A percentile compares a stretch with the other conserved stretches of the same genome.
Conservation (phyloP, 92 coral and sea anemone species). For the Meandrina meandrites region DNA sequence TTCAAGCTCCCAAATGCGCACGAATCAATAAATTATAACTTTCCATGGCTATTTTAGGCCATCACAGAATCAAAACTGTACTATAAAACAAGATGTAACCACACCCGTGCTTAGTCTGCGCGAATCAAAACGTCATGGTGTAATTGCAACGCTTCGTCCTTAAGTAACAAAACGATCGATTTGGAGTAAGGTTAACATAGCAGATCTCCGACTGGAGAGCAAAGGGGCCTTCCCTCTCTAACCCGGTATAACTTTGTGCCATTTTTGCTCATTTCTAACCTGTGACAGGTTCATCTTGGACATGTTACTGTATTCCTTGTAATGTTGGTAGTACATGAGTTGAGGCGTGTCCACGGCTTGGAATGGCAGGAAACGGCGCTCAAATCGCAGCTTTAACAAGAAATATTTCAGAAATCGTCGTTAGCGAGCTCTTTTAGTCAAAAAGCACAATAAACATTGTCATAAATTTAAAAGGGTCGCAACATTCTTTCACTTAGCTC, state of each 20-base stretch:
- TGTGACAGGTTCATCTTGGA: conserved; percentile 66
- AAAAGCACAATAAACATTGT: neutral
- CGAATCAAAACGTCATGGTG: no score
- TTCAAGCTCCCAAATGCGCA: no score
- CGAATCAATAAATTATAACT: no score
- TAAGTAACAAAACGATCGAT: neutral
- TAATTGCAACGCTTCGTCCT: no score
- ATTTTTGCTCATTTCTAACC: neutral
- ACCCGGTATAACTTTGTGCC: neutral
- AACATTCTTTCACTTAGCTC: neutral
- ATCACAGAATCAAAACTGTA: no score
- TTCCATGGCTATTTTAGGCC: no score
- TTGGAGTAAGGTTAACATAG: no score
- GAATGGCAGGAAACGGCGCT: conserved; percentile 96
- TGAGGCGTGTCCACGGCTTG: conserved; percentile 98
- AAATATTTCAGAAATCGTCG: neutral
- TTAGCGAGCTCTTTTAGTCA: neutral
- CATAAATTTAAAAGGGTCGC: neutral
- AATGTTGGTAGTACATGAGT: conserved; percentile 88
- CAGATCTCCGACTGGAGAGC: neutral
- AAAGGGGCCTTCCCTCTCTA: neutral
- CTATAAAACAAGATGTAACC: no score
- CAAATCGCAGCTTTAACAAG: conserved; percentile 82
- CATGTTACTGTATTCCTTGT: conserved; percentile 77
- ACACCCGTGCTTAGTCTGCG: no score